Percentiles rank a stretch among this genome's conserved stretches.
These are phyloP conservation scores for Stichodactyla mertensii DNA, from an alignment of 64 coral and sea anemone species.

Conservation along the genomic window DNA sequence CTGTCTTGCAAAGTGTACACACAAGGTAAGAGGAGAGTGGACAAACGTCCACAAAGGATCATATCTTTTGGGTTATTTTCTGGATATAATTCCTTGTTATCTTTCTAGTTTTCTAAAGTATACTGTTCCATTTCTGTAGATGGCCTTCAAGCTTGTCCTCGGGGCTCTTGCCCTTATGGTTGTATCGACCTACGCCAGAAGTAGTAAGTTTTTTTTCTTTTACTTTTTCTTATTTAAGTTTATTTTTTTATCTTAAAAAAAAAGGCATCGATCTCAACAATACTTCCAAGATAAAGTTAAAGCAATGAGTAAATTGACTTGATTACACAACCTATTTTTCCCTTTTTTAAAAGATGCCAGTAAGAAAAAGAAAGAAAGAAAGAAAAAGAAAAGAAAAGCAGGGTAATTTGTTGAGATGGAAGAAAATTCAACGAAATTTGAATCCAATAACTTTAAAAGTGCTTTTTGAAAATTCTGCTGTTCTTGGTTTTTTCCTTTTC, in stretches of 20 bases:
- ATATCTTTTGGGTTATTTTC: not conserved
- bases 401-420: too few species aligned
- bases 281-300: not conserved
- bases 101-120: not conserved
- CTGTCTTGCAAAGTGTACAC: constrained; percentile 36
- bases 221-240: not conserved
- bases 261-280: not conserved
- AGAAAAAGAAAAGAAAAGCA: too few species aligned
- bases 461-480: not conserved
- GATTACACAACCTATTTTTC: not conserved
- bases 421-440: not conserved
- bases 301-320: not conserved
- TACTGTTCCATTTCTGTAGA: constrained; percentile 42
- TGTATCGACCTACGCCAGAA: constrained; percentile 79
- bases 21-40: constrained; percentile 29
- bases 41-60: not conserved
- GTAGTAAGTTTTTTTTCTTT: constrained; percentile 62
- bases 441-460: not conserved
- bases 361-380: too few species aligned
- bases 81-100: not conserved
- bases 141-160: constrained; percentile 89
- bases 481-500: not conserved
- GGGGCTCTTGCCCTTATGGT: constrained; percentile 80
- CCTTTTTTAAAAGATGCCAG: not conserved
- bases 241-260: not conserved